These are phyloP conservation scores for Schizaphis graminum DNA, from an alignment of 2,888 invertebrate genomes.

Conservation along the genomic window DNA sequence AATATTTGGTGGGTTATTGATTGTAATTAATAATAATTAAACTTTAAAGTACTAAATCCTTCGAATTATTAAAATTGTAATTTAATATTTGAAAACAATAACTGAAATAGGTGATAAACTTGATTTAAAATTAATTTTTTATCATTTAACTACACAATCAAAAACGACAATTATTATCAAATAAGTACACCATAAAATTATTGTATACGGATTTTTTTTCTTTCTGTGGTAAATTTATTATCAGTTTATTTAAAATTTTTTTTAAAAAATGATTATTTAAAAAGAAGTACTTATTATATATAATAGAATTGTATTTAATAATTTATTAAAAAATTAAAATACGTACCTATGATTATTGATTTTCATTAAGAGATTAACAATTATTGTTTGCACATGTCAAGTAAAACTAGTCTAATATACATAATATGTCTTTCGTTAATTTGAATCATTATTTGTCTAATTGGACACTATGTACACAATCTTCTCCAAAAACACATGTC, in stretches of 20 bases:
- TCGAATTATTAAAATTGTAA: background rate
- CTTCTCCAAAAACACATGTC: background rate
- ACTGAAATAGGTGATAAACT: background rate
- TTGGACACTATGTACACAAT: background rate
- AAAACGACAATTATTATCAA: background rate
- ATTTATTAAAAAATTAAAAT: background rate
- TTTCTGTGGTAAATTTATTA: background rate
- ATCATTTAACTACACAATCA: background rate
- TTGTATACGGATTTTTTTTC: background rate
- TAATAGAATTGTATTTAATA: background rate
- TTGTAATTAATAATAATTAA: background rate
- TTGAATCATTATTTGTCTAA: background rate
- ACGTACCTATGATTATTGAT: background rate
- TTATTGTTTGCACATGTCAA: background rate
- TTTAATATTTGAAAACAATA: background rate
- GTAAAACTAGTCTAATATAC: background rate
- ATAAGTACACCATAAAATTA: background rate
- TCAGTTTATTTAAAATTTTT: background rate
- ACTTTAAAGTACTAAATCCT: background rate
- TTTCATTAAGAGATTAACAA: background rate
- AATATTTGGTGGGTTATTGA: background rate
- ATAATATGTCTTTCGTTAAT: background rate
- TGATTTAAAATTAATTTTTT: background rate
- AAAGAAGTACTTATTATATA: no score
- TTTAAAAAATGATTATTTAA: background rate